A percentile compares a stretch with the other conserved stretches of the same genome.
phyloP scores from a whole-genome alignment of 2,888 invertebrate genomes.

The Perizoma affinitatum region DNA sequence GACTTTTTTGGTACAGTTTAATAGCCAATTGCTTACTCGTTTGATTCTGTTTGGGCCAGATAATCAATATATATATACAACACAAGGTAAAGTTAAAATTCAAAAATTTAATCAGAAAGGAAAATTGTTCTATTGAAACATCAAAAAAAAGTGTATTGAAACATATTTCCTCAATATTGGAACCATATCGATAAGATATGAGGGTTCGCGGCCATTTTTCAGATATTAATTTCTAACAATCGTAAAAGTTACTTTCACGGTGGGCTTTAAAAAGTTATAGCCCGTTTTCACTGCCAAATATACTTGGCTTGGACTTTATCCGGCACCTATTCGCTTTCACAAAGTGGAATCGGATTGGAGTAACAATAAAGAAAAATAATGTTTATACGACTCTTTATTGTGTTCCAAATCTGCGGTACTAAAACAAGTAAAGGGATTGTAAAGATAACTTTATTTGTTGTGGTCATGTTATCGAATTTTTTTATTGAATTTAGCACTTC shows the following conservation, averaged over 20 bases:
- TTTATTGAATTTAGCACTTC: slow-evolving; percentile 13
- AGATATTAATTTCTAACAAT: slow-evolving; percentile 82
- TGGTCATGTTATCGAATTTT: slow-evolving; percentile 13
- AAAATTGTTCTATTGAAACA: slow-evolving; percentile 44
- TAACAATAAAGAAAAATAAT: slow-evolving; percentile 64
- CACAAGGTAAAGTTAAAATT: slow-evolving; percentile 14
- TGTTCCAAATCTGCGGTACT: slow-evolving; percentile 43
- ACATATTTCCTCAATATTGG: slow-evolving; percentile 56
- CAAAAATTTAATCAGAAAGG: slow-evolving; percentile 41
- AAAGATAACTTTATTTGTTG: slow-evolving; percentile 28
- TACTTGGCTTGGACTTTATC: slow-evolving; percentile 71
- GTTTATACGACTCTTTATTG: slow-evolving; percentile 63
- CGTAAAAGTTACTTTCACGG: slow-evolving; percentile 80
- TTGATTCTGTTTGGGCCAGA: too few relatives aligned
- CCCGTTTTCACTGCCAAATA: slow-evolving; percentile 66
- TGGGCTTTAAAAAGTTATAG: slow-evolving; percentile 74
- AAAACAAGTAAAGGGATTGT: slow-evolving; percentile 27
- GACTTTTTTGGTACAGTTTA: too few relatives aligned
- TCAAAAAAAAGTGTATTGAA: slow-evolving; percentile 51
- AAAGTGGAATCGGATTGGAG: slow-evolving; percentile 60
- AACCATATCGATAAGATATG: slow-evolving; percentile 69
- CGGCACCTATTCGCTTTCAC: slow-evolving; percentile 58
- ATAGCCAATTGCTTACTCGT: too few relatives aligned
- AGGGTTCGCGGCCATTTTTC: slow-evolving; percentile 74
- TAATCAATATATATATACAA: too few relatives aligned